Evolutionary conservation across 2,888 invertebrate species (phyloP).

Genomic region (Hirtodrosophila trivittata): DNA sequence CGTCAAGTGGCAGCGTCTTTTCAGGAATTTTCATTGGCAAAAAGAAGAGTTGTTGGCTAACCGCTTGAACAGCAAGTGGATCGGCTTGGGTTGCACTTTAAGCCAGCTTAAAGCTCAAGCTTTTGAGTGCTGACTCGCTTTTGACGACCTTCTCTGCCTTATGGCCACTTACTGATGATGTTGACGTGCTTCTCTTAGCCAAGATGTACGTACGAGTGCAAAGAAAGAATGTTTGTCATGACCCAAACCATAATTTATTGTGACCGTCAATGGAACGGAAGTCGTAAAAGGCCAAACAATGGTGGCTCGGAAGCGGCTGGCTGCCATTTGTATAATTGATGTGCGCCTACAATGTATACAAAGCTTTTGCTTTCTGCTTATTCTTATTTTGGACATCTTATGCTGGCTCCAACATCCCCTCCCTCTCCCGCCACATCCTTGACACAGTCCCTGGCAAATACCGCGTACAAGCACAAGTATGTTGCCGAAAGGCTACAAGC

Average conservation of each 20-base stretch:
- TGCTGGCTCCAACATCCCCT: slow-evolving; percentile 11
- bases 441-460: slow-evolving; percentile 59
- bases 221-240: background rate
- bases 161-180: slow-evolving; percentile 35
- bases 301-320: slow-evolving; percentile 38
- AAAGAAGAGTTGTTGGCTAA: slow-evolving; percentile 15
- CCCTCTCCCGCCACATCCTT: slow-evolving; percentile 43
- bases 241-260: slow-evolving; percentile 62
- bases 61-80: too few relatives aligned
- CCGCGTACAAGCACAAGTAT: slow-evolving; percentile 22
- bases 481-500: slow-evolving; percentile 34
- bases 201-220: background rate
- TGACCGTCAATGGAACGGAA: slow-evolving; percentile 49
- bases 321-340: slow-evolving; percentile 65
- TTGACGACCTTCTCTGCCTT: slow-evolving; percentile 28
- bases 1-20: slow-evolving; percentile 29
- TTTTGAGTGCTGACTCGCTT: slow-evolving; percentile 16
- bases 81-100: too few relatives aligned
- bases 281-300: slow-evolving; percentile 63
- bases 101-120: slow-evolving; percentile 16
- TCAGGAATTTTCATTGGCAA: slow-evolving; percentile 54
- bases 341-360: slow-evolving; percentile 41
- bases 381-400: slow-evolving; percentile 7
- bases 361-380: slow-evolving; percentile 4
- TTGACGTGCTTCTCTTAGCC: slow-evolving; percentile 2